Base-by-base conservation (phyloP, 53 echinoderm and acorn worm species). In the Apostichopus leukothele region DNA sequence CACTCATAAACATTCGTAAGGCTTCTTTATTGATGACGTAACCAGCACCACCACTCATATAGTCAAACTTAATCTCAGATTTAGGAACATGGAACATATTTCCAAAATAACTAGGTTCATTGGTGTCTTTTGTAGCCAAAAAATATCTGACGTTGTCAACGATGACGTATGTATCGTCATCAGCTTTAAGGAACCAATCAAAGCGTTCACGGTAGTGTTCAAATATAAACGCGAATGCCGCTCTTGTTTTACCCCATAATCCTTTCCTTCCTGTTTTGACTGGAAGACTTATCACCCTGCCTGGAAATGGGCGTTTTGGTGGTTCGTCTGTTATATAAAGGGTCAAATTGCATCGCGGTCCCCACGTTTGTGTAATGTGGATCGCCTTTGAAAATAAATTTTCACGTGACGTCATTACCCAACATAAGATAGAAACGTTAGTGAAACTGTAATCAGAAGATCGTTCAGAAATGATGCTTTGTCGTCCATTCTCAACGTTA, bases 141-240 rank as follows among this genome's bases (percentile, higher is more conserved):
- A 95, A 91, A 83, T 93, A 91, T 76, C 91, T 86, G 7, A 95
- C 67, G 75, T 95, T 95, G 51, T 95, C 95, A n/a, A 93, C 89
- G 23, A 95, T 91, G 53, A 95, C 78, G 88, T 86, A 95, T 3
- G 95, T 93, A 76, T 95, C 95, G 73, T 95, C 95, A 27, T 95
- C 95, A 14, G 90, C 95, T 78, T 95, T 95, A 13, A 95, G 25
- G 68, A 95, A 95, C 95, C 95, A 95, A 55, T 95, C 93, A 53
- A 19, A 91, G 1, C 79, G 78, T 22, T 93, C 90, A 9, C 89
- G 67, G 75, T 78, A 91, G 19, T 91, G 91, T 1, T 79, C 51
- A 75, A 91, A 88, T 52, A 93, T 89, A 79, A 93, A 91, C 20
- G 50, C 11, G 22, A 95, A 91, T 1, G 95, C 95, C 12, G 88